Conservation (phyloP, 2,888 invertebrate genomes). For the Perdita meconis region DNA sequence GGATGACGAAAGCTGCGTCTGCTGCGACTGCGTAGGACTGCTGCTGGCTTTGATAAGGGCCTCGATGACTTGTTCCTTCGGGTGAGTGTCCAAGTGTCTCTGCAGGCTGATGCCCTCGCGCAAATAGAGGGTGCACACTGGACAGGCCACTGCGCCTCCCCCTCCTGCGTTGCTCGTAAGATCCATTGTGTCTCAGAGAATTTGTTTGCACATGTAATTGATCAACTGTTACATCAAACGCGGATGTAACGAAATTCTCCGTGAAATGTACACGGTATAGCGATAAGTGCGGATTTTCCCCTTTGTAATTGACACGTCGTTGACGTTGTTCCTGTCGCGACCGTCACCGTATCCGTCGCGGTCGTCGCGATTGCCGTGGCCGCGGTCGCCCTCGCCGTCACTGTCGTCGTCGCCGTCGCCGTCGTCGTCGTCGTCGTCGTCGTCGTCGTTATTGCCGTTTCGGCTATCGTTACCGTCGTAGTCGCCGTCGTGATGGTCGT, state of each 20-base stretch:
- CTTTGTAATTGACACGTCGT: conserved; percentile 46
- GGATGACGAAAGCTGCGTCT: conserved; percentile 54
- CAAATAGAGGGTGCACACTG: conserved; percentile 93
- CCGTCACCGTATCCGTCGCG: conserved; percentile 12
- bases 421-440: conserved; percentile 6
- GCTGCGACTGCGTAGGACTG: conserved; percentile 67
- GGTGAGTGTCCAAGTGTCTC: conserved; percentile 93
- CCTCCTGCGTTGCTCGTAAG: conserved; percentile 59
- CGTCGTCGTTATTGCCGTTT: conserved; percentile 11
- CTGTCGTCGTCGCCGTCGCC: conserved; percentile 11
- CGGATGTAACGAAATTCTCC: conserved; percentile 26
- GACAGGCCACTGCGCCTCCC: conserved; percentile 86
- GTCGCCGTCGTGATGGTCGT: conserved; percentile 47
- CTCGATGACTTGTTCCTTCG: conserved; percentile 94
- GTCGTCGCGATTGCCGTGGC: conserved; percentile 1
- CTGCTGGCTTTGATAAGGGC: conserved; percentile 87
- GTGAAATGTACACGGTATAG: conserved; percentile 32
- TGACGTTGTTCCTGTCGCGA: conserved; percentile 10
- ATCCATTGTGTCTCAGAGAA: conserved; percentile 66
- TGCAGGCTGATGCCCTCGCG: conserved; percentile 93
- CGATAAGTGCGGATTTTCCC: conserved; percentile 30
- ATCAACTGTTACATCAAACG: conserved; percentile 38
- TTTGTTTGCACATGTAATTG: conserved; percentile 32
- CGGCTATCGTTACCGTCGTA: conserved; percentile 23
- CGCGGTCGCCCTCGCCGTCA: conserved; percentile 13